These are phyloP conservation scores for Anguilla obscura DNA, from an alignment of 2,797 vertebrate species.

Conservation along the genomic window DNA sequence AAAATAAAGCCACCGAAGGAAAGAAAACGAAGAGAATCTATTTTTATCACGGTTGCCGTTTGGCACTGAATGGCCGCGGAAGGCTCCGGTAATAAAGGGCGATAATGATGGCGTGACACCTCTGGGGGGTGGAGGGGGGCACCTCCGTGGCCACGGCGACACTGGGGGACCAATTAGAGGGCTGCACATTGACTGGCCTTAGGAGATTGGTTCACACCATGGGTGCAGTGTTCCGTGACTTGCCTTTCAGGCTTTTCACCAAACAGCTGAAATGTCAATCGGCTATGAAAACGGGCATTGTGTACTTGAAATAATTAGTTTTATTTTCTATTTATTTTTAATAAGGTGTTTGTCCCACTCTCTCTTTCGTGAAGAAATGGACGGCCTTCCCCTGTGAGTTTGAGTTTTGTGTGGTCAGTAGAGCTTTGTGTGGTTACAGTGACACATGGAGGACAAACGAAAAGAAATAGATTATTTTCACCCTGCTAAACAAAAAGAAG, in stretches of 20 bases:
- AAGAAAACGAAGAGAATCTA: constrained; percentile 75
- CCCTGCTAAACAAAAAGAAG: too few relatives aligned
- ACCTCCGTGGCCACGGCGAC: constrained; percentile 88
- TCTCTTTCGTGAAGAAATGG: background rate
- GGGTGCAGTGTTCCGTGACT: constrained; percentile 80
- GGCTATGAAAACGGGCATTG: background rate
- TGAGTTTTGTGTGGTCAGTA: background rate
- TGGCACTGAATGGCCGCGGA: constrained; percentile 84
- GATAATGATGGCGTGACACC: constrained; percentile 98
- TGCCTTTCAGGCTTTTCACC: constrained; percentile 50
- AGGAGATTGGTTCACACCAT: constrained; percentile 87
- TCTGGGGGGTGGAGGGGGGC: constrained; percentile 75
- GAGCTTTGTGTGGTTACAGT: background rate
- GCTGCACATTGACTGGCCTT: constrained; percentile 84
- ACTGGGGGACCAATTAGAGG: constrained; percentile 90
- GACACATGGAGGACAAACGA: constrained; percentile 11
- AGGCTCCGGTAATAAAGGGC: constrained; percentile 93
- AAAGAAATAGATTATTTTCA: constrained; percentile 33
- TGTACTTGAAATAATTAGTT: constrained; percentile 18
- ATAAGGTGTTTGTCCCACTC: constrained; percentile 2
- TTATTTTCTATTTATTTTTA: constrained; percentile 66
- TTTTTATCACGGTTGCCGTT: constrained; percentile 93
- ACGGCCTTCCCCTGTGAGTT: background rate
- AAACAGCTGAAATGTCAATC: constrained; percentile 13
- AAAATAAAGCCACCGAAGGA: constrained; percentile 93